Evolutionary conservation across 92 coral and sea anemone genomes (phyloP).

Genomic region (Umimayanthus kanabou): DNA sequence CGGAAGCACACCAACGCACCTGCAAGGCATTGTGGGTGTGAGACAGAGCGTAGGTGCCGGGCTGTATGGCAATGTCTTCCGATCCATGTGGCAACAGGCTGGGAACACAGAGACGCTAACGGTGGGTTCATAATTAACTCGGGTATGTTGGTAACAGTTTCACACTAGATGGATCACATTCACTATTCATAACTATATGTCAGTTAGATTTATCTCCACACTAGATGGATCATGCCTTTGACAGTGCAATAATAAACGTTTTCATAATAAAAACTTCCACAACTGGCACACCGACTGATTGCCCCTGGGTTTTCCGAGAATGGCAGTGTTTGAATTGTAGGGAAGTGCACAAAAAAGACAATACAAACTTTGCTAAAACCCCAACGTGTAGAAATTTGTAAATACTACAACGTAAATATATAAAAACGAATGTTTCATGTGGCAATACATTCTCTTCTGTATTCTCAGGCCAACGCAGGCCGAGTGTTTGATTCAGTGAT

Average conservation of each 20-base stretch:
- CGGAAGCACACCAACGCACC: slow-evolving; percentile 7
- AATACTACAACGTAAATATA: too few relatives aligned
- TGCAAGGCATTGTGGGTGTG: slow-evolving; percentile 48
- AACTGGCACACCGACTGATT: too few relatives aligned
- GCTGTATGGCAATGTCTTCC: slow-evolving; percentile 10
- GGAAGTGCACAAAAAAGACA: too few relatives aligned
- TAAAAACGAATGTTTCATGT: too few relatives aligned
- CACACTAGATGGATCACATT: not conserved
- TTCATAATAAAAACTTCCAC: too few relatives aligned
- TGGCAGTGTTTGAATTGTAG: too few relatives aligned
- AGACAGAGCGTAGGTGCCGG: slow-evolving; percentile 46
- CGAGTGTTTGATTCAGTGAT: slow-evolving; percentile 60
- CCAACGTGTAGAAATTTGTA: too few relatives aligned
- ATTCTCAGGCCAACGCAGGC: slow-evolving; percentile 43
- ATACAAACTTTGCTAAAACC: too few relatives aligned
- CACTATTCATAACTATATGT: not conserved
- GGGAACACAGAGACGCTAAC: slow-evolving; percentile 6
- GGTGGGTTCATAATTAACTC: slow-evolving; percentile 26
- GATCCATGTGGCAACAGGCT: slow-evolving; percentile 26
- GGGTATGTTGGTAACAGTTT: not conserved
- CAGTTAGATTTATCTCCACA: too few relatives aligned
- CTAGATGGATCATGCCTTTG: too few relatives aligned
- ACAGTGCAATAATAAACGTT: too few relatives aligned
- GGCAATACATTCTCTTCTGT: not conserved
- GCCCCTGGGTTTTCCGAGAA: too few relatives aligned